Evolutionary conservation across 2,888 invertebrate species (phyloP).

Genomic region (Epiblema foenella): DNA sequence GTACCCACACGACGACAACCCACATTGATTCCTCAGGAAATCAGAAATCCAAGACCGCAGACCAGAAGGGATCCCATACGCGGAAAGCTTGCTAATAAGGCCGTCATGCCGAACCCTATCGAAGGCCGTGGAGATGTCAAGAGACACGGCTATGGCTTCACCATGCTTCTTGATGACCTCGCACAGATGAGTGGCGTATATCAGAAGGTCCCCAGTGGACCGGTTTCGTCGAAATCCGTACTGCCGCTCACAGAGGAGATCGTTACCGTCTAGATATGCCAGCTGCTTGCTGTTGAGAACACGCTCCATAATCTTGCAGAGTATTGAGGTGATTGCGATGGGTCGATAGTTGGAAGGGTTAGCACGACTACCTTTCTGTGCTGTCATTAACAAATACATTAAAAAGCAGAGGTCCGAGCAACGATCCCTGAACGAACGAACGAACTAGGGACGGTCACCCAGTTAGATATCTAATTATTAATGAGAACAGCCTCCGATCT

Average conservation of each 20-base stretch:
- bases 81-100: background rate
- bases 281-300: conserved; percentile 39
- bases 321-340: conserved; percentile 41
- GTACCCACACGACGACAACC: too few species aligned
- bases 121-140: background rate
- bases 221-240: conserved; percentile 42
- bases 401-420: too few species aligned
- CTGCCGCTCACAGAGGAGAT: conserved; percentile 44
- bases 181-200: background rate
- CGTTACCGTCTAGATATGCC: conserved; percentile 37
- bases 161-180: background rate
- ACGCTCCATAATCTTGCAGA: conserved; percentile 45
- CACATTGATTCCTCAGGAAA: too few species aligned
- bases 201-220: conserved; percentile 35
- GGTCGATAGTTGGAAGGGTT: conserved; percentile 30
- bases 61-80: background rate
- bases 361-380: too few species aligned
- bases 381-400: too few species aligned
- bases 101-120: conserved; percentile 1
- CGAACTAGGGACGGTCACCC: too few species aligned
- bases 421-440: too few species aligned
- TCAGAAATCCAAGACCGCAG: background rate
- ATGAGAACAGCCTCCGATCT: too few species aligned
- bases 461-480: too few species aligned
- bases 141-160: background rate